Conservation (phyloP, 2,888 invertebrate species). For the Cylloceria caligata region DNA sequence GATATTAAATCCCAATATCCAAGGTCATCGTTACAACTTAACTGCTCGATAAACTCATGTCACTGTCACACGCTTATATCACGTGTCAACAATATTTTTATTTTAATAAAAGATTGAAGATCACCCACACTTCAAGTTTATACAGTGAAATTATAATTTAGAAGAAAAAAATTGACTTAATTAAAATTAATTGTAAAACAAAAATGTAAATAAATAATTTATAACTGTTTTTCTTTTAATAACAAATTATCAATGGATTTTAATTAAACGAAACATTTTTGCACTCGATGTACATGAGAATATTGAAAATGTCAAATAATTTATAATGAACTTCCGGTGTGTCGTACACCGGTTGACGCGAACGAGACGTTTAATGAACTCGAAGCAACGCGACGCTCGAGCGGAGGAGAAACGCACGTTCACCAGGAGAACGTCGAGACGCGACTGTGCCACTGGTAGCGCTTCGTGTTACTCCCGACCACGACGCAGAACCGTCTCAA, state of each 20-base stretch:
- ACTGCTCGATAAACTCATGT: background rate
- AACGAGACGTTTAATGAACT: background rate
- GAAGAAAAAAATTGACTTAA: too few relatives aligned
- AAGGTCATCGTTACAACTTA: constrained; percentile 32
- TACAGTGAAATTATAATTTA: too few relatives aligned
- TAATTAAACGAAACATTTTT: background rate
- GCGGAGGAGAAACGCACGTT: constrained; percentile 65
- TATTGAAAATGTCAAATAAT: background rate
- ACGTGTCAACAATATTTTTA: background rate
- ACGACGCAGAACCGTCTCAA: constrained; percentile 74
- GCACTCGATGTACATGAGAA: constrained; percentile 1
- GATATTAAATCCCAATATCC: constrained; percentile 50
- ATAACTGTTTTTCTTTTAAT: too few relatives aligned
- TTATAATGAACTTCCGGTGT: constrained; percentile 18
- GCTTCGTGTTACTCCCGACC: constrained; percentile 62
- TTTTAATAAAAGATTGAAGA: too few relatives aligned
- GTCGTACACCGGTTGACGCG: background rate
- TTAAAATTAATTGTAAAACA: too few relatives aligned
- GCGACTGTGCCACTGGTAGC: constrained; percentile 68
- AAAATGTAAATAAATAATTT: too few relatives aligned
- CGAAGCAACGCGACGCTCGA: constrained; percentile 7
- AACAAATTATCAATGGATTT: background rate
- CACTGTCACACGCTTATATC: constrained; percentile 2
- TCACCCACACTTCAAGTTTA: too few relatives aligned
- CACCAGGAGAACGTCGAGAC: constrained; percentile 70